Base-by-base conservation (phyloP, 2,113 vertebrate genomes). In the Chamaea fasciata region DNA sequence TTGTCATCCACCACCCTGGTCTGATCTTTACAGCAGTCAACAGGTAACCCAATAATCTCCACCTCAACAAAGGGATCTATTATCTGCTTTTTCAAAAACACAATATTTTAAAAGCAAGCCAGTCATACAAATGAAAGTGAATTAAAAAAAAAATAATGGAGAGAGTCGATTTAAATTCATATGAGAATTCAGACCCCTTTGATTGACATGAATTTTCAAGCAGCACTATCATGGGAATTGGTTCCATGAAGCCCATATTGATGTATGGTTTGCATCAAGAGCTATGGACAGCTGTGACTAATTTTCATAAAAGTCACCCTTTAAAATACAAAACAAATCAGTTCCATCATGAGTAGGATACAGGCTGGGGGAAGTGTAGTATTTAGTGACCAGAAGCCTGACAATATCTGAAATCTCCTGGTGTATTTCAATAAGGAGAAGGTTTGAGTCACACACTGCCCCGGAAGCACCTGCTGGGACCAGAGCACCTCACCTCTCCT, bases 11-110 rank as follows among this genome's bases (percentile, higher is more conserved):
- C 99, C 74, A 99, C 99, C 27, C 99, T 98, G n/a, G 99, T 99
- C 94, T 99, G 99, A 91, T 99, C 99, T 97, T 99, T 99, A 97
- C 98, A 99, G 96, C 99, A 99, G 94, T 99, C 99, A 33, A 98
- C 98, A 33, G 99, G 99, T 75, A 99, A 97, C 27, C 99, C 99
- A 81, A 99, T 99, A 89, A 99, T 99, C 98, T 99, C 99, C 96
- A 99, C 99, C 97, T 99, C 99, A 27, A 99, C 99, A 86, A 99
- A 99, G 27, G 99, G 99, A 97, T 99, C 99, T 59, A 99, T 99
- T 93, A 99, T 99, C 99, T 99, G 94, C 57, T 90, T 67, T 67
- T 71, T 81, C 8, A 78, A 94, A 97, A 94, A 83, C 9, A 90
- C 59, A 92, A 2, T 28, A 86, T 33, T 83, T 96, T 70, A 97